These are phyloP conservation scores for Drosophila emarginata DNA, from an alignment of 2,888 invertebrate genomes.

Conservation along the genomic window DNA sequence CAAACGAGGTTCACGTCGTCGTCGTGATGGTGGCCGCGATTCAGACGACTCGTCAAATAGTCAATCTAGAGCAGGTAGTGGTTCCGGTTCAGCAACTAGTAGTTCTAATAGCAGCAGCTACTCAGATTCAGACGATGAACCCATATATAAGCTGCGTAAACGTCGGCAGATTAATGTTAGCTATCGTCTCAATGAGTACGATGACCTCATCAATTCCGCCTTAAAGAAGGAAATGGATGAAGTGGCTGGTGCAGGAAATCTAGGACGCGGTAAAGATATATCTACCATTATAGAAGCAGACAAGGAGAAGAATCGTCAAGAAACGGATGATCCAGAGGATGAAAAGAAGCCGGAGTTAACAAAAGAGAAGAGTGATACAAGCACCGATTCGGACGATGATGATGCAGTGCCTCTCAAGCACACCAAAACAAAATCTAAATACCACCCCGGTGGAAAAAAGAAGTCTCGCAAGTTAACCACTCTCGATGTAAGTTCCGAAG, in stretches of 20 bases:
- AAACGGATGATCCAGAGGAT: slow-evolving; percentile 62
- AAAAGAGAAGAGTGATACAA: slow-evolving; percentile 37
- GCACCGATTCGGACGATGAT: slow-evolving; percentile 77
- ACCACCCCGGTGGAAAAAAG: slow-evolving; percentile 82
- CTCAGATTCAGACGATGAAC: slow-evolving; percentile 85
- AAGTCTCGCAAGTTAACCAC: slow-evolving; percentile 91
- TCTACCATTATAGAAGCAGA: slow-evolving; percentile 93
- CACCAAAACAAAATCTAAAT: slow-evolving; percentile 66
- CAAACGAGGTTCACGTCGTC: slow-evolving; percentile 67
- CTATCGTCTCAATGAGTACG: slow-evolving; percentile 95
- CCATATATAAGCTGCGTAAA: slow-evolving; percentile 92
- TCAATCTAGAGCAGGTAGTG: slow-evolving; percentile 52
- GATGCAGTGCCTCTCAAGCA: slow-evolving; percentile 77
- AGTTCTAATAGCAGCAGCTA: slow-evolving; percentile 56
- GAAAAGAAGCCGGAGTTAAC: slow-evolving; percentile 61
- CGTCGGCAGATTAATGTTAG: slow-evolving; percentile 91
- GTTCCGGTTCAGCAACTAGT: slow-evolving; percentile 54
- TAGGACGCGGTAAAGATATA: slow-evolving; percentile 94
- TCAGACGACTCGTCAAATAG: slow-evolving; percentile 64
- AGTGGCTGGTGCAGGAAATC: slow-evolving; percentile 90
- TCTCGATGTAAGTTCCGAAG: slow-evolving; percentile 90
- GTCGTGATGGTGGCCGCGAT: slow-evolving; percentile 58
- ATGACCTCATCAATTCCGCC: slow-evolving; percentile 96
- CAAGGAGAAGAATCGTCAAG: slow-evolving; percentile 84
- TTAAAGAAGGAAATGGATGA: slow-evolving; percentile 89